Base-by-base conservation (phyloP, 2,888 invertebrate species). In the Parnassius mnemosyne region DNA sequence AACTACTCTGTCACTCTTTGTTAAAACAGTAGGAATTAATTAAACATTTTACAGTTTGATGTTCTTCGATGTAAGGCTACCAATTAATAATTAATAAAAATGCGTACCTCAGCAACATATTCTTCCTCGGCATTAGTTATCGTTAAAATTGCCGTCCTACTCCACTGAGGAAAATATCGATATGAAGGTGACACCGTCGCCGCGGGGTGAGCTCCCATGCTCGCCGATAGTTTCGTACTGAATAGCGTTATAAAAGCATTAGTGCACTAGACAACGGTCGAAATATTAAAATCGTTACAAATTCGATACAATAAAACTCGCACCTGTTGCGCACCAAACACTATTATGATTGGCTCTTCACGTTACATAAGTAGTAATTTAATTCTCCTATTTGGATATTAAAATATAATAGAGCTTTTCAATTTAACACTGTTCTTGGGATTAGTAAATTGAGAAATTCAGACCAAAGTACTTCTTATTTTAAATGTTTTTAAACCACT, bases 141-240 rank as follows among this genome's bases (percentile, higher is more conserved):
- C 34, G 84, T 83, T 61, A 89, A 68, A 66, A 85, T 77, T 10
- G 83, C 84, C 34, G 87, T 86, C 68, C 81, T 77, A 65, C 84
- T 87, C 87, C 89, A 89, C 63, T 85, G 87, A 1, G 87, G 83
- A 67, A 86, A 87, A 58, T 81, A 74, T n/a, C 81, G 70, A 3
- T 80, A 65, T 55, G 72, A 65, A 25, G 79, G 75, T 60, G 73
- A 75, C 46, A 78, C 65, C 9, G 66, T 62, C 9, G 79, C 76
- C 44, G 75, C 57, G 55, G 79, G 68, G 13, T 83, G 79, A 60
- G 83, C 82, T 56, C 82, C 83, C 87, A 87, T 87, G 5, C 62
- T 72, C 57, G 69, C 62, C 69, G 73, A 55, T 50, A 75, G 70
- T 16, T 71, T 74, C 20, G 71, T 70, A 62, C 80, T 79, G 65